phyloP scores from a whole-genome alignment of 2,113 vertebrate species.

The Cinclus mexicanus region DNA sequence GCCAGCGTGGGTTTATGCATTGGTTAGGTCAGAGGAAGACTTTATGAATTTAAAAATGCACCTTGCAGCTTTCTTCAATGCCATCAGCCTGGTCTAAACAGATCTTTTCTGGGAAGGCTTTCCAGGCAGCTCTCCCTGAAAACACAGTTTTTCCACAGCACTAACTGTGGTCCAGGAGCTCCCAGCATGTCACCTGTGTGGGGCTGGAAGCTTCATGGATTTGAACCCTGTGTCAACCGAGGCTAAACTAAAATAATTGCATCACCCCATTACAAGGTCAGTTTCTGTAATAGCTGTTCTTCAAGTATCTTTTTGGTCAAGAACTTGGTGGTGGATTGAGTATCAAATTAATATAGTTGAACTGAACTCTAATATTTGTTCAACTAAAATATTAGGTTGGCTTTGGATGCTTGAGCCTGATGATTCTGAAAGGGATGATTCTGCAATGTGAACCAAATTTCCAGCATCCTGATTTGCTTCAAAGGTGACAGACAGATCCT shows the following conservation, averaged over 20 bases:
- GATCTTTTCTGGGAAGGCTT: neutral
- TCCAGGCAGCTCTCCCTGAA: neutral
- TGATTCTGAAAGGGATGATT: neutral
- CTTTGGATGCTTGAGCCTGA: neutral
- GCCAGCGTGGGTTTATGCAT: neutral
- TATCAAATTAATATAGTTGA: neutral
- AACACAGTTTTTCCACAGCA: neutral
- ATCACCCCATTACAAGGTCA: neutral
- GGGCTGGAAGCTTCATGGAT: neutral
- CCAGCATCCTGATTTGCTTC: neutral
- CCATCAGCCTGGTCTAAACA: neutral
- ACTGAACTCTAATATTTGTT: neutral
- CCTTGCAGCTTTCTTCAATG: neutral
- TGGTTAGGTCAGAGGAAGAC: neutral
- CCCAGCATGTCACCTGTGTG: neutral
- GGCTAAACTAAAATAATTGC: neutral
- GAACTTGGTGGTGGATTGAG: neutral
- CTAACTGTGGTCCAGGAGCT: neutral
- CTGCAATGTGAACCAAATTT: neutral
- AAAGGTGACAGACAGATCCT: neutral
- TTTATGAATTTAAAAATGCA: neutral
- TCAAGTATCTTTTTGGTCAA: neutral
- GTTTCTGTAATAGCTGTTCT: neutral
- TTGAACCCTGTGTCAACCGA: rapidly evolving
- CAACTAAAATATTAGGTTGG: neutral